Evolutionary conservation across 1,140 invertebrate genomes (phyloP), one percentile per base, ranked within the genome.

Genomic region (Diabrotica undecimpunctata): DNA sequence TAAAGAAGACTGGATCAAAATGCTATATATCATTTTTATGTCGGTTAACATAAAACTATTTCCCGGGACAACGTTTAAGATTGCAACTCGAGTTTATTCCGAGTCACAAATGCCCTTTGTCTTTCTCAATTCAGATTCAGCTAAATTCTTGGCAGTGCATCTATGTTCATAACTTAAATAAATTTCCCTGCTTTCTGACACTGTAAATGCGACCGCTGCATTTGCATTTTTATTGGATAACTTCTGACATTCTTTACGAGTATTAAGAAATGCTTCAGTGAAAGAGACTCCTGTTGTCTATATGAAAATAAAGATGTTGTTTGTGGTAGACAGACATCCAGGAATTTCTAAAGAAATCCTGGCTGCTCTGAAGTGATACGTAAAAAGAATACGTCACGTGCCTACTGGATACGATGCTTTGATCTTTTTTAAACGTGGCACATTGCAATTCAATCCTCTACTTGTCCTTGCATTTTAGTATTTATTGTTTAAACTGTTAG

Each of bases 221-320:
- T 55, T 55, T 55, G 54, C 13, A 55, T 55, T 55, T 55, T 55
- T 55, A 55, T 55, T 55, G 54, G 13, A 14, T 25, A 55, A 55
- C 54, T 55, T 14, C 54, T 11, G 54, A 55, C 54, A 14, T 36
- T 55, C 54, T 36, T 25, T 55, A 14, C 10, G 12, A 10, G 9
- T 46, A 46, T 46, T 46, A 46, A 46, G 41, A 46, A 46, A 46
- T 46, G n/a, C 41, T 46, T 46, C 8, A 46, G 8, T 46, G 8
- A 10, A 46, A 46, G 41, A 46, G 8, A 3, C 41, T 46, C 41
- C 5, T 10, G 41, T 46, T 46, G n/a, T 46, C 41, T 10, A 46
- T 46, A n/a, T 6, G 41, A n/a, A 46, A 10, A 46, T 46, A 46
- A n/a, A 46, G 41, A 46, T 46, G n/a, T 46, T 46, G n/a, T 46